Conservation (phyloP, 2,113 vertebrate genomes). For the Crotalus tigris region DNA sequence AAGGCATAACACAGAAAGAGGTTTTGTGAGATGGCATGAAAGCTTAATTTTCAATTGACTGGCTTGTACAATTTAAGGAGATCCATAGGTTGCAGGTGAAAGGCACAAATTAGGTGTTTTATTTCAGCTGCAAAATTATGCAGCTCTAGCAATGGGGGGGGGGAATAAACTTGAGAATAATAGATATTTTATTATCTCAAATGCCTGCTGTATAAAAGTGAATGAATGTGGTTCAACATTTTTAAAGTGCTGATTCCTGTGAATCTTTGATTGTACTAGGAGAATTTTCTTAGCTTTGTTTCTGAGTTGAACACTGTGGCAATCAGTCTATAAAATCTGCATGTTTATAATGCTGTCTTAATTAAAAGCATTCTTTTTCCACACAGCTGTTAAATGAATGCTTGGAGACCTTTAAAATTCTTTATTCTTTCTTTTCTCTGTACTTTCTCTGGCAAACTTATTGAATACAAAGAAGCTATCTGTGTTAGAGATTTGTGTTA, state of each 20-base stretch:
- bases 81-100: neutral
- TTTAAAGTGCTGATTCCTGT: neutral
- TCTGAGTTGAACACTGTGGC: neutral
- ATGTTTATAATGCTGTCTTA: neutral
- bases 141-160: neutral
- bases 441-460: neutral
- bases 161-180: neutral
- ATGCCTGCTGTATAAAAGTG: neutral
- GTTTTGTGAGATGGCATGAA: neutral
- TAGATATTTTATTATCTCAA: neutral
- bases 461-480: neutral
- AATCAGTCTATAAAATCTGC: neutral
- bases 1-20: neutral
- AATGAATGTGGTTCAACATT: neutral
- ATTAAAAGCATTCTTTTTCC: neutral
- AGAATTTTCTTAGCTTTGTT: neutral
- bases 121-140: neutral
- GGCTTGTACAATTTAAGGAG: neutral
- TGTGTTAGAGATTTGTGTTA: neutral
- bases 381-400: slow-evolving; percentile 7
- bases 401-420: neutral
- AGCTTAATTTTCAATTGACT: neutral
- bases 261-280: slow-evolving; percentile 1
- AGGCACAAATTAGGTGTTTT: neutral
- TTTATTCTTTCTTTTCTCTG: neutral